Percentiles rank a stretch among this genome's conserved stretches.
Evolutionary conservation across 2,113 vertebrate genomes (phyloP).

Genomic region (Festucalex cinctus): DNA sequence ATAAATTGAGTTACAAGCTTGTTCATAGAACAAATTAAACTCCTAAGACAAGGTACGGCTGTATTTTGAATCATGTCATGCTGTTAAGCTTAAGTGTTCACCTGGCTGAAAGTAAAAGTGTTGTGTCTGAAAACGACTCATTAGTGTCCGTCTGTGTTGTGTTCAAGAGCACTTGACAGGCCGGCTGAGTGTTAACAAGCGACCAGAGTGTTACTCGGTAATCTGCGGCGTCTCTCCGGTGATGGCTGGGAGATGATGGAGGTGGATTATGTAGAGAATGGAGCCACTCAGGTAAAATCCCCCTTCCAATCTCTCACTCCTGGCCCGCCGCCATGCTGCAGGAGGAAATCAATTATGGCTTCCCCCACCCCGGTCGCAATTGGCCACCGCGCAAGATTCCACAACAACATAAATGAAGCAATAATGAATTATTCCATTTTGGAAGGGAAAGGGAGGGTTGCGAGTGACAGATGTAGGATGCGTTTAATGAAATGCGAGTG

Average conservation of each 20-base stretch:
- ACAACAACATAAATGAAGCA: constrained; percentile 42
- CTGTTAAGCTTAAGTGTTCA: not conserved
- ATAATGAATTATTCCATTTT: constrained; percentile 59
- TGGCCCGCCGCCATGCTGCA: constrained; percentile 28
- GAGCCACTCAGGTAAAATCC: constrained; percentile 62
- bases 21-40: not conserved
- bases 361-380: constrained; percentile 18
- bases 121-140: constrained; percentile 10
- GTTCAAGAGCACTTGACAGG: constrained; percentile 65
- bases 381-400: constrained; percentile 5
- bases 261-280: constrained; percentile 66
- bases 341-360: constrained; percentile 64
- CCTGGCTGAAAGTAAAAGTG: not conserved
- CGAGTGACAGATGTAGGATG: constrained; percentile 48
- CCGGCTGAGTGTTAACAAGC: constrained; percentile 58
- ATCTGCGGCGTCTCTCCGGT: constrained; percentile 54
- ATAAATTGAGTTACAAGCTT: not conserved
- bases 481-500: constrained; percentile 61
- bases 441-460: constrained; percentile 6
- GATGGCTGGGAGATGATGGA: constrained; percentile 54
- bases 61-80: not conserved
- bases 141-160: constrained; percentile 51
- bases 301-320: constrained; percentile 44
- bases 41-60: not conserved
- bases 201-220: constrained; percentile 61